phyloP scores from a whole-genome alignment of 1,140 invertebrate genomes.

The Pseudomyrmex flavicornis region DNA sequence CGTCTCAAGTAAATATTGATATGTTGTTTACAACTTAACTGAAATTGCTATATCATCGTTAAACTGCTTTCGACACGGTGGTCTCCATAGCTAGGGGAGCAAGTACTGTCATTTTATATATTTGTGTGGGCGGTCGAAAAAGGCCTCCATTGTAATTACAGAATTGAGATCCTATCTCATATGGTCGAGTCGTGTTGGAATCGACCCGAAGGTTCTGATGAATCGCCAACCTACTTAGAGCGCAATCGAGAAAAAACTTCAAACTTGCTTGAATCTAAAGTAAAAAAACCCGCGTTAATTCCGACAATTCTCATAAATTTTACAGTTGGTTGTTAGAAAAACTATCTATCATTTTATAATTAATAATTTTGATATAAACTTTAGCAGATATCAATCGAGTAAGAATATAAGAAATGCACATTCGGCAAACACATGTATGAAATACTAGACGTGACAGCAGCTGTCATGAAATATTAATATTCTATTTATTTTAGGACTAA shows the following conservation, averaged over 20 bases:
- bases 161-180: conserved; percentile 73
- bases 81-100: neutral
- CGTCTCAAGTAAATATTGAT: conserved; percentile 10
- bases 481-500: neutral
- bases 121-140: conserved; percentile 14
- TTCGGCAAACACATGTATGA: conserved; percentile 74
- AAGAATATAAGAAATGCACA: conserved; percentile 67
- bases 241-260: conserved; percentile 11
- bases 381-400: conserved; percentile 13
- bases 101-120: conserved; percentile 7
- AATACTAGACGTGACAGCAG: conserved; percentile 80
- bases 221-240: conserved; percentile 49
- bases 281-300: neutral
- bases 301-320: neutral
- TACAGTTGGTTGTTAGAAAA: too few relatives aligned
- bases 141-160: conserved; percentile 67
- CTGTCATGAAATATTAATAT: conserved; percentile 57
- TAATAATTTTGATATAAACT: conserved; percentile 3
- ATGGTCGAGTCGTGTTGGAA: conserved; percentile 59
- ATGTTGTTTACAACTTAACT: conserved; percentile 21
- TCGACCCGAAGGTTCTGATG: conserved; percentile 58
- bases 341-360: neutral
- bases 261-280: neutral
- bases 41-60: conserved; percentile 13
- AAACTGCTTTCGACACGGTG: conserved; percentile 13